phyloP scores from a whole-genome alignment of 2,797 vertebrate genomes.

The Heterohyrax brucei region DNA sequence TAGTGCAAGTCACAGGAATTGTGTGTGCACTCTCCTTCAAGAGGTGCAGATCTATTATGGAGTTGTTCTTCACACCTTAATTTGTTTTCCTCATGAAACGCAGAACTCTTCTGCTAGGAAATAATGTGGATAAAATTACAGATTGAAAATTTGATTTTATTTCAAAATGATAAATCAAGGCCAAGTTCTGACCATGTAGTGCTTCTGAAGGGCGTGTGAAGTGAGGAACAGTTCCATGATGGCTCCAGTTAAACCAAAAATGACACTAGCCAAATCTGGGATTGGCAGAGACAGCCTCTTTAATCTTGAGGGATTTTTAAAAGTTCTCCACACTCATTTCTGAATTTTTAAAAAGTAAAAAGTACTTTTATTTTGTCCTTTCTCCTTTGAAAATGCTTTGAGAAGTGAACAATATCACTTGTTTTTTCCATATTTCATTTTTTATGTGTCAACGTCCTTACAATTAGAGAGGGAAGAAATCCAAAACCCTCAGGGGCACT shows the following conservation, averaged over 20 bases:
- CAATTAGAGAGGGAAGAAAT: slow-evolving; percentile 77
- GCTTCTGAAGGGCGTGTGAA: slow-evolving; percentile 84
- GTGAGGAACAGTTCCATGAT: slow-evolving; percentile 84
- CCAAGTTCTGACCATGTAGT: slow-evolving; percentile 84
- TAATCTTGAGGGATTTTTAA: slow-evolving; percentile 83
- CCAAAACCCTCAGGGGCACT: slow-evolving; percentile 75
- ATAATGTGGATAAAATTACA: slow-evolving; percentile 82
- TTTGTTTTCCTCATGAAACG: slow-evolving; percentile 59
- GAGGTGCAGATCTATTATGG: background rate
- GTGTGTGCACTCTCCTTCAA: background rate
- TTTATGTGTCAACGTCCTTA: slow-evolving; percentile 84
- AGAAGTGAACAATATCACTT: slow-evolving; percentile 92
- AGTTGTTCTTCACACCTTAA: background rate
- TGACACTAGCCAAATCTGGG: slow-evolving; percentile 79
- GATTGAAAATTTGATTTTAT: slow-evolving; percentile 86
- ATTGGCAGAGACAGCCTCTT: slow-evolving; percentile 84
- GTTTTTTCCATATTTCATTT: slow-evolving; percentile 88
- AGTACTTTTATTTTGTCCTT: slow-evolving; percentile 89
- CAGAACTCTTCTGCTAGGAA: slow-evolving; percentile 62
- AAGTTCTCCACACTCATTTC: slow-evolving; percentile 75
- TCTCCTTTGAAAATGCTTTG: slow-evolving; percentile 89
- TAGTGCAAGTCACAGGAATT: background rate
- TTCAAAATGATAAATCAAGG: slow-evolving; percentile 90
- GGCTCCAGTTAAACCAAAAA: slow-evolving; percentile 88
- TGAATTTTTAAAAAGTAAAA: slow-evolving; percentile 87